phyloP scores from a whole-genome alignment of 2,797 vertebrate species.

The Myotis planiceps region DNA sequence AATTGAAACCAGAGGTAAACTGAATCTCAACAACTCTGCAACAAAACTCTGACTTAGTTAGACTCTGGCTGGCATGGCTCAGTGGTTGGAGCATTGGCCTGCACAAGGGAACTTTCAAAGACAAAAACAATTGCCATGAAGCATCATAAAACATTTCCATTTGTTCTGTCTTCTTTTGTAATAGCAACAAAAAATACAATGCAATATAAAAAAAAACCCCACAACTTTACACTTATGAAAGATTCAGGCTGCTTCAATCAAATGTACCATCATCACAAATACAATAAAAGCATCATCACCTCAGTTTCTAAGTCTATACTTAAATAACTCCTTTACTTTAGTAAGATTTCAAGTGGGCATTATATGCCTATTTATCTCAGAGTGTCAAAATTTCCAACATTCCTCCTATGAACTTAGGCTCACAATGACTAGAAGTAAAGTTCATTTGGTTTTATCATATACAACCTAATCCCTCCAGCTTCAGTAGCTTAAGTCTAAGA shows the following conservation, averaged over 20 bases:
- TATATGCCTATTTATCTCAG: slow-evolving; percentile 68
- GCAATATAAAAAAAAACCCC: slow-evolving; percentile 4
- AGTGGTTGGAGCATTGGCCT: no score
- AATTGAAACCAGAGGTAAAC: slow-evolving; percentile 15
- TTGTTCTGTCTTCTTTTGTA: slow-evolving; percentile 81
- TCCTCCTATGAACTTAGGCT: not conserved
- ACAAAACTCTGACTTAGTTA: not conserved
- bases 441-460: slow-evolving; percentile 45
- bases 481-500: slow-evolving; percentile 73
- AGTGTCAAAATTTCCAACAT: slow-evolving; percentile 77
- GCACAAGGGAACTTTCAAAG: slow-evolving; percentile 75
- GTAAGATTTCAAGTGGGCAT: slow-evolving; percentile 58
- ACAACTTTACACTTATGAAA: not conserved
- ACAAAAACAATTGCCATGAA: slow-evolving; percentile 77
- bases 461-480: slow-evolving; percentile 69
- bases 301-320: slow-evolving; percentile 45
- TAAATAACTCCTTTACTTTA: slow-evolving; percentile 1
- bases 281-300: slow-evolving; percentile 3
- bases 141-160: slow-evolving; percentile 85
- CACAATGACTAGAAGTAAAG: slow-evolving; percentile 19
- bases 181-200: slow-evolving; percentile 67
- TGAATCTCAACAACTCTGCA: not conserved
- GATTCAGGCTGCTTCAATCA: slow-evolving; percentile 61
- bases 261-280: slow-evolving; percentile 54
- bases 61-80: not conserved